These are phyloP conservation scores for Enteromius anoplus DNA, from an alignment of 2,797 vertebrate species.

Conservation along the genomic window DNA sequence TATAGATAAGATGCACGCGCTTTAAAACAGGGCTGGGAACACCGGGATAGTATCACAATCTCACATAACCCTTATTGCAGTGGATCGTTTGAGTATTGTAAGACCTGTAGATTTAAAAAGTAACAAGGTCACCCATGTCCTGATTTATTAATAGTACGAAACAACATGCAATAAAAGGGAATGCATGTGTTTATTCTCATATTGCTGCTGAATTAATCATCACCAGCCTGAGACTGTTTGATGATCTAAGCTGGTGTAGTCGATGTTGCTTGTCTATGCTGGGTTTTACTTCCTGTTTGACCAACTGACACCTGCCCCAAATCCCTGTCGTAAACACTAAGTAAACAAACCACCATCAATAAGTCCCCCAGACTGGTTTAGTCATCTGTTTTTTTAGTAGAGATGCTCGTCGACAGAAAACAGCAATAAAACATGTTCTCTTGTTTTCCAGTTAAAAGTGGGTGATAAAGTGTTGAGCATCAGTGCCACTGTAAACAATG, in stretches of 20 bases:
- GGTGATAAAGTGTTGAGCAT: constrained; percentile 85
- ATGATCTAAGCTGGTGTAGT: neutral
- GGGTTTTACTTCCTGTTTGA: neutral
- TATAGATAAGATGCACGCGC: neutral
- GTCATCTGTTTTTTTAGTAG: neutral
- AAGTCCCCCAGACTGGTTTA: neutral
- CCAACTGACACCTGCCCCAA: neutral
- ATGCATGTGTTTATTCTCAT: neutral
- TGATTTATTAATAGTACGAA: neutral
- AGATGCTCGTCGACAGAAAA: neutral
- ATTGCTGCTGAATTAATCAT: neutral
- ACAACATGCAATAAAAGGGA: neutral
- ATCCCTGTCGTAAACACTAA: neutral
- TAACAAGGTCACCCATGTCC: neutral
- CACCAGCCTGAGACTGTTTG: neutral
- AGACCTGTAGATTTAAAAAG: neutral
- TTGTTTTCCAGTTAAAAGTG: constrained; percentile 81
- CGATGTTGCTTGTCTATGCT: neutral
- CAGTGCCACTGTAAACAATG: constrained; percentile 79
- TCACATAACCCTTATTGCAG: neutral
- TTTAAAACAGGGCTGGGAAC: neutral
- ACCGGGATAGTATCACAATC: neutral
- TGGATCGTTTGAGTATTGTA: too few relatives aligned
- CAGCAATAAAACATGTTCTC: neutral
- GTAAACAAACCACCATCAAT: neutral